These are phyloP conservation scores for Apogon talboti DNA, from an alignment of 2,797 vertebrate genomes.

Conservation along the genomic window DNA sequence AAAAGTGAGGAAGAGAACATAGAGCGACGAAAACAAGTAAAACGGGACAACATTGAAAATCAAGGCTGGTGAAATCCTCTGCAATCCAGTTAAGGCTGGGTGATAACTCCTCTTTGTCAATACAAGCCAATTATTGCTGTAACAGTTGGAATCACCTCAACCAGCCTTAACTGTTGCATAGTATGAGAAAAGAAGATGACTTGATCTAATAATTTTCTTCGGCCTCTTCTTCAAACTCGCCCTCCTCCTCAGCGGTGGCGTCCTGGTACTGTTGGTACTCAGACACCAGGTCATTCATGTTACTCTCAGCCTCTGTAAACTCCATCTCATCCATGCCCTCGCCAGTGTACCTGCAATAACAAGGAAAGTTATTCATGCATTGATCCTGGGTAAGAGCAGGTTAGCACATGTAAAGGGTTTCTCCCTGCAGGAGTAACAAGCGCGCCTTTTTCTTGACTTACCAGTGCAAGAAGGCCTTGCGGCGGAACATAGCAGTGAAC, in stretches of 20 bases:
- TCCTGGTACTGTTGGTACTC: conserved; percentile 87
- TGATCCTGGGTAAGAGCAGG: neutral
- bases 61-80: neutral
- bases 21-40: neutral
- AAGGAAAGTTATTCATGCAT: neutral
- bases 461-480: conserved; percentile 87
- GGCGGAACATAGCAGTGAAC: conserved; percentile 87
- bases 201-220: conserved; percentile 85
- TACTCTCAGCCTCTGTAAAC: conserved; percentile 84
- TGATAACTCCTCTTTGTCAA: neutral
- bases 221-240: conserved; percentile 83
- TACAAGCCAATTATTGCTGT: neutral
- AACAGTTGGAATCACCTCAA: neutral
- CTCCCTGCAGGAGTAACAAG: neutral
- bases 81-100: neutral
- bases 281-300: conserved; percentile 85
- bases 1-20: conserved; percentile 1
- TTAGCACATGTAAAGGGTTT: neutral
- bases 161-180: conserved; percentile 38
- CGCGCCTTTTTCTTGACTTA: conserved; percentile 47
- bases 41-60: conserved; percentile 8
- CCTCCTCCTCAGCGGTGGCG: conserved; percentile 83
- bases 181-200: neutral
- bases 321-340: conserved; percentile 86
- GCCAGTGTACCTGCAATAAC: conserved; percentile 79